Evolutionary conservation across 2,113 vertebrate genomes (phyloP).

Genomic region (Caranx melampygus): DNA sequence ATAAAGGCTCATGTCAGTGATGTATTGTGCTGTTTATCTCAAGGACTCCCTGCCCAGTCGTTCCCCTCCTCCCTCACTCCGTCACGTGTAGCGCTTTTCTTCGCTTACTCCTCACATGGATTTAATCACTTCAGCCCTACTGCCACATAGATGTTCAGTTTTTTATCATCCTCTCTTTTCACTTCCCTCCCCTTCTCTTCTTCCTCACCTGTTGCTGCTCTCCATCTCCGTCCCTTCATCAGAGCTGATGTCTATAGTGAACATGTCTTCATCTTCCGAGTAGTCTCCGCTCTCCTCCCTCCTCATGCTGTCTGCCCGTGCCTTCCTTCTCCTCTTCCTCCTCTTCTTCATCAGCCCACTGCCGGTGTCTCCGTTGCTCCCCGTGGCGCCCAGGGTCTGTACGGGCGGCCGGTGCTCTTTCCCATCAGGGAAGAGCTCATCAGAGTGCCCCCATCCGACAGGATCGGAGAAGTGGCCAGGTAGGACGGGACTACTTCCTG

Average conservation of each 20-base stretch:
- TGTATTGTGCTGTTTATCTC: constrained; percentile 79
- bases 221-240: constrained; percentile 84
- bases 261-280: constrained; percentile 94
- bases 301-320: constrained; percentile 87
- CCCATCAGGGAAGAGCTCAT: constrained; percentile 88
- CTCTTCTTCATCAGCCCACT: constrained; percentile 88
- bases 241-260: constrained; percentile 95
- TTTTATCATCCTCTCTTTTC: neutral
- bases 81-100: constrained; percentile 66
- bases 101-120: neutral
- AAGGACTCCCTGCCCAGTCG: constrained; percentile 67
- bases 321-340: constrained; percentile 92
- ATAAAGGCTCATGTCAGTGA: constrained; percentile 86
- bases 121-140: neutral
- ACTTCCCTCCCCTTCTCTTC: neutral
- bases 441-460: constrained; percentile 86
- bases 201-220: constrained; percentile 59
- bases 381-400: constrained; percentile 70
- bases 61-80: constrained; percentile 55
- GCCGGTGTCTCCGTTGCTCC: constrained; percentile 71
- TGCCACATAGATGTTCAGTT: neutral
- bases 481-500: constrained; percentile 92
- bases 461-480: constrained; percentile 94
- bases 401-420: constrained; percentile 75
- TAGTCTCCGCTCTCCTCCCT: constrained; percentile 87